Evolutionary conservation across 2,888 invertebrate species (phyloP), one percentile per base, ranked within the genome.

Genomic region (Hermaeophaga mercurialis): DNA sequence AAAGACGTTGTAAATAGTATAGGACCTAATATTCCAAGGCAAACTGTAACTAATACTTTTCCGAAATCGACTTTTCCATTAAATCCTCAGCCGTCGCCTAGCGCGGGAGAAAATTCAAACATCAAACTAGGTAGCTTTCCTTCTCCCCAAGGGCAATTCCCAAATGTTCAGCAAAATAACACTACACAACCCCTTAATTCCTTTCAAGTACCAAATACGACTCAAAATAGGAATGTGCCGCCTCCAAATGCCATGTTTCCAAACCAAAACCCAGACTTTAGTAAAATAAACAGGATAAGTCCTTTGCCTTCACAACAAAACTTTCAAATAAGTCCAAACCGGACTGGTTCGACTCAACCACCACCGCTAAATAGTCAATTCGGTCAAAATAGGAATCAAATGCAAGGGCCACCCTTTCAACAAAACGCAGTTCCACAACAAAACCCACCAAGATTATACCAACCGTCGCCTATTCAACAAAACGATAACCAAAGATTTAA

Each of bases 401-500:
- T 31, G 11, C 28, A 7, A 31, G 31, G 31, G 2, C 11, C 46
- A 34, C 36, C 18, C n/a, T 28, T 39, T 17, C 48, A 38, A 19
- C 3, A 38, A 11, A 18, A 15, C 28, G n/a, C n/a, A n/a, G 17
- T 17, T 8, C n/a, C 11, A 9, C 48, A 48, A 9, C 36, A 19
- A 2, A 54, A 54, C 15, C 22, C 19, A 17, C 54, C 46, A 17
- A 54, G 33, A 18, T 33, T 33, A 5, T 34, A 39, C 11, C 54
- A 15, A 15, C 36, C 11, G 2, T 22, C 47, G 7, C 54, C 36
- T 12, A 3, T 31, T 19, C 38, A 46, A 28, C 39, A 31, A 14
- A 47, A 28, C 24, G 38, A 41, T 24, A 54, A 54, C 54, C 54
- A 54, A 54, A 54, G 54, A 34, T 43, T 43, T 12, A 26, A 47